These are phyloP conservation scores for Heterochromis multidens DNA, from an alignment of 2,113 vertebrate genomes.

Conservation along the genomic window DNA sequence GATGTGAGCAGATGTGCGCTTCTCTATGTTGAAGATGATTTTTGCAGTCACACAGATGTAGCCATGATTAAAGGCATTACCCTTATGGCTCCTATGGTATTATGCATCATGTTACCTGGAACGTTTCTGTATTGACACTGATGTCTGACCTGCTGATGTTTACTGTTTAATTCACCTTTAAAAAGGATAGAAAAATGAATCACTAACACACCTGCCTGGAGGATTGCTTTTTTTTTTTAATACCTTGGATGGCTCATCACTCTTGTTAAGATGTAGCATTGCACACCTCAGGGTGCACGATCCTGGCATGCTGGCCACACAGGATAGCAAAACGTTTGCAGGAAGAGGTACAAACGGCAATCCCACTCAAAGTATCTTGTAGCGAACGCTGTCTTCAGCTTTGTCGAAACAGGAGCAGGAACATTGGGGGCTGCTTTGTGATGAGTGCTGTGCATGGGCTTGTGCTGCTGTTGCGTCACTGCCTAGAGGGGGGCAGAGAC, in stretches of 20 bases:
- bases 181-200: neutral
- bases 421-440: conserved; percentile 32
- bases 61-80: neutral
- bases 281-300: neutral
- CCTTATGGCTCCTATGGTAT: neutral
- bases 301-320: neutral
- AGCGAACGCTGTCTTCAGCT: neutral
- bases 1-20: neutral
- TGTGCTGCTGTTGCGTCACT: conserved; percentile 63
- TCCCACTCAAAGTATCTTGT: neutral
- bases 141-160: neutral
- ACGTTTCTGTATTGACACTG: neutral
- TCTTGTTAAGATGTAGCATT: neutral
- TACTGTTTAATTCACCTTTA: neutral
- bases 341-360: neutral
- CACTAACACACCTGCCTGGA: neutral
- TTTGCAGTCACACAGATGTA: neutral
- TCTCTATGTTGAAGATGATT: conserved; percentile 1
- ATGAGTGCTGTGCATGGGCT: conserved; percentile 34
- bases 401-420: conserved; percentile 12
- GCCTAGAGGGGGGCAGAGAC: conserved; percentile 34
- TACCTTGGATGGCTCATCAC: neutral
- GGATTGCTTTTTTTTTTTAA: neutral
- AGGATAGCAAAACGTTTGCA: neutral
- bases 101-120: neutral